Conservation (phyloP, 2,888 invertebrate species). For the Lypha dubia region DNA sequence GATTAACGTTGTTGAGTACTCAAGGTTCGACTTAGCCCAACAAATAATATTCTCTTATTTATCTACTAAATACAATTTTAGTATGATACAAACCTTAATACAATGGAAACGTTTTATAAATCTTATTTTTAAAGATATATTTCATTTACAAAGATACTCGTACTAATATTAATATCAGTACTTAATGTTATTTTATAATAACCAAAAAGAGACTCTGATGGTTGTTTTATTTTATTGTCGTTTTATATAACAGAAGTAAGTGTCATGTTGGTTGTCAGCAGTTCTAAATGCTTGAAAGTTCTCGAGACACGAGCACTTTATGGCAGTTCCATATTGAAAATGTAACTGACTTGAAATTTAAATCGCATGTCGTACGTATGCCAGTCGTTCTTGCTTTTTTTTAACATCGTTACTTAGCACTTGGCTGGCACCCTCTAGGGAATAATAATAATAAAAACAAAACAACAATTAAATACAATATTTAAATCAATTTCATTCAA, state of each 20-base stretch:
- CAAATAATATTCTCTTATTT: background rate
- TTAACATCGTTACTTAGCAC: constrained; percentile 2
- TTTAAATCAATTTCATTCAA: constrained; percentile 53
- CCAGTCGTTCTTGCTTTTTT: background rate
- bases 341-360: constrained; percentile 47
- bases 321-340: constrained; percentile 18
- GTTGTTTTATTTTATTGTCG: constrained; percentile 38
- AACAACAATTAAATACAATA: constrained; percentile 43
- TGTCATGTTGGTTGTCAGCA: constrained; percentile 70
- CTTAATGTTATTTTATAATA: background rate
- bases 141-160: background rate
- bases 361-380: constrained; percentile 56
- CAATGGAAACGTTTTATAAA: constrained; percentile 6
- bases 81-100: background rate
- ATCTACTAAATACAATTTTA: background rate
- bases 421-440: constrained; percentile 37
- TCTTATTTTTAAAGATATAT: background rate
- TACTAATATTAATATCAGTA: constrained; percentile 4
- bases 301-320: constrained; percentile 10
- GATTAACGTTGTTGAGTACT: background rate
- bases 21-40: background rate
- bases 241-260: constrained; percentile 69
- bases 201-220: constrained; percentile 14
- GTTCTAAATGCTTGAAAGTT: constrained; percentile 43
- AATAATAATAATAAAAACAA: constrained; percentile 34